These are phyloP conservation scores for Candoia aspera DNA, from an alignment of 2,113 vertebrate species.

Conservation along the genomic window DNA sequence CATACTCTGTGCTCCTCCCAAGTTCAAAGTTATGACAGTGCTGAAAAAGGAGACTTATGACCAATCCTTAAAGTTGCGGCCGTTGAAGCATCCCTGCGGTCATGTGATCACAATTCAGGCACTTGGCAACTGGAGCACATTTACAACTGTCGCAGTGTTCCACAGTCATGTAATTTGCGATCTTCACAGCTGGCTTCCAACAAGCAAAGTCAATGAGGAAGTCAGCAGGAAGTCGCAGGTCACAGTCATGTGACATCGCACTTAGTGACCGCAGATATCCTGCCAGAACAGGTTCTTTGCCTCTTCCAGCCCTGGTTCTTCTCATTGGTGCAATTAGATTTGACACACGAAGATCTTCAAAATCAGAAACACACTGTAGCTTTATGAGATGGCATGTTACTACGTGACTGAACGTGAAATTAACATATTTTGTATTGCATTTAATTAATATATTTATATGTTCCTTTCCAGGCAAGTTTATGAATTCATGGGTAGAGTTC, in stretches of 20 bases:
- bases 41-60: not conserved
- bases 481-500: not conserved
- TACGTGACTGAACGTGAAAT: not conserved
- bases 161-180: too few species aligned
- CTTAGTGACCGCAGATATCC: not conserved
- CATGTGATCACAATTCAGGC: too few species aligned
- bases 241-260: too few species aligned
- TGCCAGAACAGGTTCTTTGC: not conserved
- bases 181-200: too few species aligned
- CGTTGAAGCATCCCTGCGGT: too few species aligned
- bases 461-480: not conserved
- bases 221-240: too few species aligned
- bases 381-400: not conserved
- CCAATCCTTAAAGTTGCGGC: too few species aligned
- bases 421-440: not conserved
- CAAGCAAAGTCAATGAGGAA: too few species aligned
- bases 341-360: not conserved
- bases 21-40: not conserved
- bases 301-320: not conserved
- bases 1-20: too few species aligned
- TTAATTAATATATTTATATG: not conserved
- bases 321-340: not conserved
- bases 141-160: too few species aligned
- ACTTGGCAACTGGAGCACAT: too few species aligned
- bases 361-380: not conserved